phyloP scores from a whole-genome alignment of 2,113 vertebrate species.

The Thunnus maccoyii region DNA sequence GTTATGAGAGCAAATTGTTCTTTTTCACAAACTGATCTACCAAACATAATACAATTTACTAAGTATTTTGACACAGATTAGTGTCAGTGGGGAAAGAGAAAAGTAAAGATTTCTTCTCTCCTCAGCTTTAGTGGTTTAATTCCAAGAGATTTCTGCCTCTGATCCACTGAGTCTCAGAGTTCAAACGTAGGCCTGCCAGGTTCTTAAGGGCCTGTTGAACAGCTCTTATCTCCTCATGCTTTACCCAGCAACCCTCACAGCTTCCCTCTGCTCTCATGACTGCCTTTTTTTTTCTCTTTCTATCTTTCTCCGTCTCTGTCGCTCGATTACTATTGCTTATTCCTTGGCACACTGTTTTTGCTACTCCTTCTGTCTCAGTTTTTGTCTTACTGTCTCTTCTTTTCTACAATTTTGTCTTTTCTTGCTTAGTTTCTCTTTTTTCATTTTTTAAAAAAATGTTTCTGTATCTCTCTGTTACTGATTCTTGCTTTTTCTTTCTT shows the following conservation, averaged over 20 bases:
- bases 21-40: slow-evolving; percentile 4
- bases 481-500: too few relatives aligned
- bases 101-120: slow-evolving; percentile 40
- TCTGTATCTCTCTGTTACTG: too few relatives aligned
- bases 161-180: slow-evolving; percentile 63
- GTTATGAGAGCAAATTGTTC: not conserved
- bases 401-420: too few relatives aligned
- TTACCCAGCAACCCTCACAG: slow-evolving; percentile 48
- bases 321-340: not conserved
- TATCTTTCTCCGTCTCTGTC: slow-evolving; percentile 2
- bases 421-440: too few relatives aligned
- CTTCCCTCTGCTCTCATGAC: slow-evolving; percentile 35
- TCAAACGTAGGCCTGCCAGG: slow-evolving; percentile 63
- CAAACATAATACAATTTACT: slow-evolving; percentile 4
- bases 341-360: slow-evolving; percentile 16
- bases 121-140: slow-evolving; percentile 63
- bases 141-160: slow-evolving; percentile 63
- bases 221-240: slow-evolving; percentile 61
- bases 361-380: not conserved
- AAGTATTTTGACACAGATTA: slow-evolving; percentile 38
- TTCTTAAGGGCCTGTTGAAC: slow-evolving; percentile 65
- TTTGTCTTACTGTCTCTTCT: not conserved
- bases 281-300: not conserved
- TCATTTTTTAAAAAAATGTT: too few relatives aligned
- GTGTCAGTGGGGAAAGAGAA: slow-evolving; percentile 16